phyloP scores from a whole-genome alignment of 2,888 invertebrate genomes.

The Argyresthia albistria region DNA sequence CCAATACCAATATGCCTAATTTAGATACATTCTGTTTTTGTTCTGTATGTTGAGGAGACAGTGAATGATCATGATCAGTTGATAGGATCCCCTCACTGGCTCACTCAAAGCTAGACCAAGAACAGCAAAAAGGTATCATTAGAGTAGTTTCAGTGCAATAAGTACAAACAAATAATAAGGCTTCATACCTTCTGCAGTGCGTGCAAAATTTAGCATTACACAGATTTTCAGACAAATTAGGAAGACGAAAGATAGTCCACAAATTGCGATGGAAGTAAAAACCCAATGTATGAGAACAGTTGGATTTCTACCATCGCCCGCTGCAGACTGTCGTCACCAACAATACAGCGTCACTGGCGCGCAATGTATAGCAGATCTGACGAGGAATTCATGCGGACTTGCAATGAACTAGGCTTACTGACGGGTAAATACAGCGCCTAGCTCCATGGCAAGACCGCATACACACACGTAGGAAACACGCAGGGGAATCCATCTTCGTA shows the following conservation, averaged over 20 bases:
- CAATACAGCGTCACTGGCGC: slow-evolving; percentile 27
- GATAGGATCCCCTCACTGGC: too few species aligned
- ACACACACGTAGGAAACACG: neutral
- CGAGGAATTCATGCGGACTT: slow-evolving; percentile 36
- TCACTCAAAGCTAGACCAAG: too few species aligned
- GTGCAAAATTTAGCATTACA: too few species aligned
- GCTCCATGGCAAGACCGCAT: slow-evolving; percentile 40
- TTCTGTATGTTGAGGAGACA: too few species aligned
- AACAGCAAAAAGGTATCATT: too few species aligned
- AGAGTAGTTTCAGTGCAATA: too few species aligned
- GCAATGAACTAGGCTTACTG: slow-evolving; percentile 43
- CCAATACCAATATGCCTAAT: too few species aligned
- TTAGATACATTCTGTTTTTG: too few species aligned
- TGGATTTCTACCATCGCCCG: slow-evolving; percentile 64
- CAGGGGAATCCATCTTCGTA: neutral
- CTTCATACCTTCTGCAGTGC: too few species aligned
- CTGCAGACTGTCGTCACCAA: slow-evolving; percentile 41
- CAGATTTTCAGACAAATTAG: too few species aligned
- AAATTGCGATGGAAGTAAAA: slow-evolving; percentile 63
- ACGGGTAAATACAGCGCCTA: slow-evolving; percentile 39
- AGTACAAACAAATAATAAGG: too few species aligned
- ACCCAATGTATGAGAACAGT: slow-evolving; percentile 59
- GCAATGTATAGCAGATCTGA: slow-evolving; percentile 19
- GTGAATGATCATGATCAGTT: too few species aligned
- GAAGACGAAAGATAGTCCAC: slow-evolving; percentile 52